These are phyloP conservation scores for Panopea generosa DNA, from an alignment of 2,888 invertebrate species.

Conservation along the genomic window DNA sequence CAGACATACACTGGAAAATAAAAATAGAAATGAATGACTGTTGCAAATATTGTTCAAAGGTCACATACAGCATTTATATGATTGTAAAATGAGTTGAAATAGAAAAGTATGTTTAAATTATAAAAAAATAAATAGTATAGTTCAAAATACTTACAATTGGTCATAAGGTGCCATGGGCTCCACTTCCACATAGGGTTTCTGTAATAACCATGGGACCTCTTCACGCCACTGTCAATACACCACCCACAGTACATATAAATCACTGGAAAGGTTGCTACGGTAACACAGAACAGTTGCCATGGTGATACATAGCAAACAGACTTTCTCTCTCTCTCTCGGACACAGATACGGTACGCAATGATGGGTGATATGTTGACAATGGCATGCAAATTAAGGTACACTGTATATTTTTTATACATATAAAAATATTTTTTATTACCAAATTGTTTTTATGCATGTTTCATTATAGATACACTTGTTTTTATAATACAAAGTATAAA, in stretches of 20 bases:
- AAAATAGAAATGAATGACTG: too few relatives aligned
- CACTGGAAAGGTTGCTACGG: conserved; percentile 55
- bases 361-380: conserved; percentile 22
- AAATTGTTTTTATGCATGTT: too few relatives aligned
- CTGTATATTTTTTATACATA: neutral
- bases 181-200: conserved; percentile 77
- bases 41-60: too few relatives aligned
- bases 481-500: too few relatives aligned
- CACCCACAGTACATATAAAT: conserved; percentile 28
- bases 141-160: conserved; percentile 82
- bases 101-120: too few relatives aligned
- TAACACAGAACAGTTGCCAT: conserved; percentile 4
- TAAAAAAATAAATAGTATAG: too few relatives aligned
- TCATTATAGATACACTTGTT: too few relatives aligned
- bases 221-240: conserved; percentile 63
- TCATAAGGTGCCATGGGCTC: conserved; percentile 79
- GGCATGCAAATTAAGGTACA: conserved; percentile 7
- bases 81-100: too few relatives aligned
- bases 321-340: neutral
- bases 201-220: conserved; percentile 69
- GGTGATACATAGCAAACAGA: conserved; percentile 1
- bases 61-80: too few relatives aligned
- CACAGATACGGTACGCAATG: neutral
- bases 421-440: too few relatives aligned
- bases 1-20: too few relatives aligned